Evolutionary conservation across 2,888 invertebrate species (phyloP), one percentile per base, ranked within the genome.

Genomic region (Drosophila nr. perissopoda): DNA sequence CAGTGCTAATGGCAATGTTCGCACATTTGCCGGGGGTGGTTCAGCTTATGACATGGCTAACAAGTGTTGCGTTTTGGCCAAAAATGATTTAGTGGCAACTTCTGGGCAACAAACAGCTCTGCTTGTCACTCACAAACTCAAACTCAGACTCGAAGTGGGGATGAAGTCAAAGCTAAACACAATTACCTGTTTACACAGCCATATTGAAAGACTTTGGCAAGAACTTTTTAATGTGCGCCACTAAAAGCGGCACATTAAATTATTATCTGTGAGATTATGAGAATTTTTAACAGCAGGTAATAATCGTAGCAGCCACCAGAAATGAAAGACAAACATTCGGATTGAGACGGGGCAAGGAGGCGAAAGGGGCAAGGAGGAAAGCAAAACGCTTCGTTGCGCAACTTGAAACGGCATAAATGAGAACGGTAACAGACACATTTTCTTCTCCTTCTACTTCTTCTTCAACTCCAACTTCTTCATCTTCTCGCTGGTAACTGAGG

Each of bases 221-320:
- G 73, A 87, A 87, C 73, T 90, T 87, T 90, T 87, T 87, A 90
- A 87, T 87, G 86, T 45, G 52, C 65, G 69, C 81, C 79, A 90
- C 87, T 90, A 90, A 87, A 87, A 81, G 72, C 72, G 73, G 58
- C 80, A 76, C 91, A 90, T 90, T 90, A 91, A 90, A 90, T 88
- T 87, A 90, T 91, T 90, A 90, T 90, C 90, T 88, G 76, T 57
- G 56, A 78, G 82, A 89, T 90, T 84, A 88, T 86, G 84, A 77
- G 45, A 80, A 84, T 81, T 86, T 87, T 87, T 89, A 90, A 90
- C 89, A 80, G 90, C 90, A 90, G 90, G 90, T 90, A 90, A 90
- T 90, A 90, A 90, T 86, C 90, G 84, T 90, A 75, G 87, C 81
- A 70, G 67, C 71, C 69, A 45, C 21, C 52, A 49, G 71, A 80